These are phyloP conservation scores for Troilus luridus DNA, from an alignment of 2,888 invertebrate species.

Conservation along the genomic window DNA sequence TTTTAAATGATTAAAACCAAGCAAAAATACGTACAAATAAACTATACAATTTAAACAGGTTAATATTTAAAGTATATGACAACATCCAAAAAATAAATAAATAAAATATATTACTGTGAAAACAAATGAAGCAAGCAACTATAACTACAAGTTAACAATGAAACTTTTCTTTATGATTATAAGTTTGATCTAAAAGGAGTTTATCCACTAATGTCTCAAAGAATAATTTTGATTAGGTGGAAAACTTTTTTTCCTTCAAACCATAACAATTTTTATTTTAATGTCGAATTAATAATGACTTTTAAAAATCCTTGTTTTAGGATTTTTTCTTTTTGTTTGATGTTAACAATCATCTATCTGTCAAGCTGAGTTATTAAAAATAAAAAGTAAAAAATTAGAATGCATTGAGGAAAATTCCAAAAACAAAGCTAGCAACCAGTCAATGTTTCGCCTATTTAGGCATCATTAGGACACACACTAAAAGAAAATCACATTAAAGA, in stretches of 20 bases:
- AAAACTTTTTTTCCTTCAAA: neutral
- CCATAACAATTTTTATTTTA: neutral
- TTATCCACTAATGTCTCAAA: neutral
- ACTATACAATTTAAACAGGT: neutral
- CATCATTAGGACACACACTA: too few relatives aligned
- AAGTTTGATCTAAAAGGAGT: neutral
- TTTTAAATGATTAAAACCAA: neutral
- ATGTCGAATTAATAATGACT: neutral
- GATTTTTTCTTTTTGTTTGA: too few relatives aligned
- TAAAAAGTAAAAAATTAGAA: too few relatives aligned
- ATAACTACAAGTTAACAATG: neutral
- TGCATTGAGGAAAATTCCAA: too few relatives aligned
- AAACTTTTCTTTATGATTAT: neutral
- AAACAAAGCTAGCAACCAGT: too few relatives aligned
- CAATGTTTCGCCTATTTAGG: too few relatives aligned
- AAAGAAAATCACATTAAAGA: too few relatives aligned
- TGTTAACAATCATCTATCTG: too few relatives aligned
- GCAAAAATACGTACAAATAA: neutral
- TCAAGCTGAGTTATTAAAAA: too few relatives aligned
- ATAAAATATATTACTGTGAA: neutral
- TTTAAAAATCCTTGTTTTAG: neutral
- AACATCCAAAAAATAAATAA: constrained; percentile 2
- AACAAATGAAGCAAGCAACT: neutral
- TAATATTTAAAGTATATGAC: neutral
- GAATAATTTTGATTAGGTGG: neutral